phyloP scores from a whole-genome alignment of 2,113 vertebrate genomes.

The Stegastes partitus region DNA sequence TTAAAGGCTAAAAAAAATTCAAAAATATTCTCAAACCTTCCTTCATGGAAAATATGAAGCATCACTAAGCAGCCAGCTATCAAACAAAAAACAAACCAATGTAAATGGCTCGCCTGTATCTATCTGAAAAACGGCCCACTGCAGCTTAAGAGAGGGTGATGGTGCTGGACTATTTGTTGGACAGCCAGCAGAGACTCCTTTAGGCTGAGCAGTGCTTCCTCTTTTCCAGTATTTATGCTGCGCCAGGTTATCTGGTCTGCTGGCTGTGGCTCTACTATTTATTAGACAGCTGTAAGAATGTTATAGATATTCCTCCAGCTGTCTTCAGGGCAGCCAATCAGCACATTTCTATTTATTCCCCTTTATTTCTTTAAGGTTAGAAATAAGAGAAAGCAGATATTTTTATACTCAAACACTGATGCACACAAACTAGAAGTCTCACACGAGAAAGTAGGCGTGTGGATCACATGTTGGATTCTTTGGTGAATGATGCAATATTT shows the following conservation, averaged over 20 bases:
- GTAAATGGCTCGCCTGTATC: background rate
- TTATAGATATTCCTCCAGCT: background rate
- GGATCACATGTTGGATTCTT: no score
- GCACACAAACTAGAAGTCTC: background rate
- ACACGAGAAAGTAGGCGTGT: background rate
- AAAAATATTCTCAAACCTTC: background rate
- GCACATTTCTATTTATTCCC: no score
- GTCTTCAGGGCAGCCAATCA: background rate
- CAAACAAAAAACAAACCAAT: background rate
- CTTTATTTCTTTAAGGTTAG: background rate
- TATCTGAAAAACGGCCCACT: background rate
- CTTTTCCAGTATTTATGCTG: background rate
- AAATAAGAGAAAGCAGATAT: constrained; percentile 3
- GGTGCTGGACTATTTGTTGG: background rate
- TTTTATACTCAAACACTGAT: background rate
- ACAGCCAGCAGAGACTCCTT: background rate
- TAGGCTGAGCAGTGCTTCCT: background rate
- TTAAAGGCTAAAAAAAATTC: background rate
- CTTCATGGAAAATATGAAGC: background rate
- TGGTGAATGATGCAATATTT: no score
- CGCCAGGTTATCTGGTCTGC: background rate
- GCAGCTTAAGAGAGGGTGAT: background rate
- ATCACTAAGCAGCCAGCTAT: background rate
- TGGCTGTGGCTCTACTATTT: background rate
- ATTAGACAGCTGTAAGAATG: background rate